Evolutionary conservation across 92 coral and sea anemone genomes (phyloP), one percentile per base, ranked within the genome.

Genomic region (Zoanthus sociatus): DNA sequence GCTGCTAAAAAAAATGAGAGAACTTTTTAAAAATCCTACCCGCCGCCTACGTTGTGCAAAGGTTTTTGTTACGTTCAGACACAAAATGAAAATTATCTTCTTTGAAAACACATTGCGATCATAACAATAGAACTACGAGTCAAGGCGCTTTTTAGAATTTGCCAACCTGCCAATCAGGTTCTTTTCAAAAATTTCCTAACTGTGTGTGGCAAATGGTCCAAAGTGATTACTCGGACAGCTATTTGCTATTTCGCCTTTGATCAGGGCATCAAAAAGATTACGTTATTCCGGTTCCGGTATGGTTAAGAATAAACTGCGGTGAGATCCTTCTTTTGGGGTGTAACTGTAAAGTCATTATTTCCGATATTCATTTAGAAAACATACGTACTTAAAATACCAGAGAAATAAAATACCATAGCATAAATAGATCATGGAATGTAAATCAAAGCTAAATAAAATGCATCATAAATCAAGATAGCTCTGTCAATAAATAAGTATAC

Each of bases 41-140:
- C 12, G 17, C n/a, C 15, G 1, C 6, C 6, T 58, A 58, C 64
- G n/a, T 7, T 63, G 32, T 3, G 69, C 21, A 63, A 50, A 50
- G 10, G 12, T 20, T 63, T 9, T n/a, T 15, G 7, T 17, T 16
- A 2, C 53, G 68, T 61, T 21, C 69, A 18, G 6, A 63, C 69
- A 58, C 30, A 63, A 63, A 17, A 8, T 18, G n/a, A 1, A 48
- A 5, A 50, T 11, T 50, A 5, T 37, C n/a, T 63, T 63, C 5
- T 17, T 17, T 17, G 9, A 17, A 17, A 17, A 63, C 0, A n/a
- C 69, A 63, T 63, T 63, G 69, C 69, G 69, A 63, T 63, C 69
- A 63, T 63, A 63, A 16, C 69, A 63, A n/a, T 63, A n/a, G 26
- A 63, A 9, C 69, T 63, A 63, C 69, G 69, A 63, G n/a, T 63